These are phyloP conservation scores for Fregata magnificens DNA, from an alignment of 2,113 vertebrate species.

Conservation along the genomic window DNA sequence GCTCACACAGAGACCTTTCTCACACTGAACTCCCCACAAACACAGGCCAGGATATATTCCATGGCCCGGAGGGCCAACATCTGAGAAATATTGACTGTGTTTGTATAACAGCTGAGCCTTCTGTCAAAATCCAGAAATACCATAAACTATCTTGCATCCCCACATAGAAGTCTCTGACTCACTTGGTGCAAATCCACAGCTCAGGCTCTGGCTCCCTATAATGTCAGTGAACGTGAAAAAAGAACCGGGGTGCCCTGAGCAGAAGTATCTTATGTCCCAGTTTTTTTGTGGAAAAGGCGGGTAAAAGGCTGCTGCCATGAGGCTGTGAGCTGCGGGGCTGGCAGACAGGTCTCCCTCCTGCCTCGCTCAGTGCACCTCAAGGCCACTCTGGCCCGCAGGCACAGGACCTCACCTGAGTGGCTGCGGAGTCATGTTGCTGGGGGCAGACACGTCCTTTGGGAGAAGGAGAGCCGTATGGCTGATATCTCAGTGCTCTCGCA, in stretches of 20 bases:
- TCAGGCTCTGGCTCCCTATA: background rate
- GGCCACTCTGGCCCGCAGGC: rapidly evolving
- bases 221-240: rapidly evolving
- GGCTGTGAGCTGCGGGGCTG: rapidly evolving
- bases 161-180: background rate
- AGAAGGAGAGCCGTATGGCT: rapidly evolving
- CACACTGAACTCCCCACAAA: background rate
- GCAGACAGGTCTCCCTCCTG: background rate
- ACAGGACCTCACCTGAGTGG: rapidly evolving
- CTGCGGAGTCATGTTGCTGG: background rate
- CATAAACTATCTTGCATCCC: background rate
- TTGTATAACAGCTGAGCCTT: background rate
- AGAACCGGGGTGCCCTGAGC: background rate
- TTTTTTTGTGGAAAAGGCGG: background rate
- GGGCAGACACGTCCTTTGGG: background rate
- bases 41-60: background rate
- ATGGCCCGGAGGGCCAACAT: background rate
- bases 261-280: background rate
- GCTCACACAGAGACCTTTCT: background rate
- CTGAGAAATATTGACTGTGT: background rate
- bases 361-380: rapidly evolving
- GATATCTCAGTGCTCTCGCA: background rate
- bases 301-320: background rate
- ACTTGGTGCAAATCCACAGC: background rate
- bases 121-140: background rate